phyloP scores from a whole-genome alignment of 2,888 invertebrate species.

The Drosophila vallismaia region DNA sequence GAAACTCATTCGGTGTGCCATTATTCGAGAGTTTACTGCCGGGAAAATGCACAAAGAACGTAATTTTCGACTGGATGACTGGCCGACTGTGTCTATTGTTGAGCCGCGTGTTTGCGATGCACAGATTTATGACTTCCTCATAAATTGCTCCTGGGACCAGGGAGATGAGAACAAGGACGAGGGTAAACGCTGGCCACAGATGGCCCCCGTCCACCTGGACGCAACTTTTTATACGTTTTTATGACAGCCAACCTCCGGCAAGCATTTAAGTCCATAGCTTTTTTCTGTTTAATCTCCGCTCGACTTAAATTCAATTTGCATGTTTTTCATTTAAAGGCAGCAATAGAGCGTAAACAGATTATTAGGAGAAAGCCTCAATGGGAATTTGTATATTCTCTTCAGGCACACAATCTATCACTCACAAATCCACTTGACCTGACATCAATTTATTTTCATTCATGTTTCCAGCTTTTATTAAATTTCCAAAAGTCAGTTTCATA shows the following conservation, averaged over 20 bases:
- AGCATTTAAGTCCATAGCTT: slow-evolving; percentile 24
- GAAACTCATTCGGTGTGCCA: slow-evolving; percentile 59
- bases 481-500: background rate
- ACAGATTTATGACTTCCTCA: slow-evolving; percentile 57
- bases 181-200: slow-evolving; percentile 12
- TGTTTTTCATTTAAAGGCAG: slow-evolving; percentile 11
- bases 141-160: slow-evolving; percentile 33
- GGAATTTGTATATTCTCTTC: slow-evolving; percentile 26
- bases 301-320: slow-evolving; percentile 18
- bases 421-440: slow-evolving; percentile 28
- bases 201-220: slow-evolving; percentile 26
- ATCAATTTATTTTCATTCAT: slow-evolving; percentile 18
- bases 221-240: slow-evolving; percentile 37
- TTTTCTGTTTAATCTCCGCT: slow-evolving; percentile 10
- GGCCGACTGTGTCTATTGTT: slow-evolving; percentile 31
- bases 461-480: slow-evolving; percentile 13
- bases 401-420: slow-evolving; percentile 11
- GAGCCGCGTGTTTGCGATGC: slow-evolving; percentile 26
- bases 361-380: slow-evolving; percentile 24
- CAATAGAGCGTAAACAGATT: slow-evolving; percentile 22
- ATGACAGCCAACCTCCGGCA: slow-evolving; percentile 37
- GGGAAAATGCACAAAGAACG: slow-evolving; percentile 51
- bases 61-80: slow-evolving; percentile 20
- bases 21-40: slow-evolving; percentile 73
- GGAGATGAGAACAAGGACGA: background rate